These are phyloP conservation scores for Chrysolina americana DNA, from an alignment of 2,888 invertebrate species.

Conservation along the genomic window DNA sequence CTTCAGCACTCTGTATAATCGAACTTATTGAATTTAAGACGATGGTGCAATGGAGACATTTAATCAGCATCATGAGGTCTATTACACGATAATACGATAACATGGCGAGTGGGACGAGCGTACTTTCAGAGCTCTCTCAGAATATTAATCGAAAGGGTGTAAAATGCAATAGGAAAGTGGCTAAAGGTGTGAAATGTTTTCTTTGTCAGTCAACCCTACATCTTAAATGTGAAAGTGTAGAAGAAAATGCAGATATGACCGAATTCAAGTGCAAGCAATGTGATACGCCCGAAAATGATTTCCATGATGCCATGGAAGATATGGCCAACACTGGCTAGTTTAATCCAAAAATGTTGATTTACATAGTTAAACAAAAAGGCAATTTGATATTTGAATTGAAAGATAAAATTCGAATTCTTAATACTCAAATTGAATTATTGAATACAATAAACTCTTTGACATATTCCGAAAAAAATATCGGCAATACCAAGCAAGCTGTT, in stretches of 20 bases:
- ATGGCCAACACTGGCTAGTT: constrained; percentile 1
- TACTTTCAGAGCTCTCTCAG: neutral
- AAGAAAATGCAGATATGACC: neutral
- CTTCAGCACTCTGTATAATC: no score
- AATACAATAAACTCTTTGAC: neutral
- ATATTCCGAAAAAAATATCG: no score
- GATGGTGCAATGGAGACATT: no score
- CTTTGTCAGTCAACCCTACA: neutral
- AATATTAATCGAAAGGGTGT: neutral
- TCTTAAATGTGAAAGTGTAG: neutral
- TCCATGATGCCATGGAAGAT: constrained; percentile 6
- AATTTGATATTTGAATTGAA: neutral
- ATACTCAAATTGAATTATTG: neutral
- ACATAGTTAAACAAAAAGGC: constrained; percentile 9
- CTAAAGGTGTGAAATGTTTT: neutral
- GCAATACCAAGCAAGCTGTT: no score
- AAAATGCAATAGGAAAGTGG: neutral
- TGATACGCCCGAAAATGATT: neutral
- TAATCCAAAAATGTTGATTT: neutral
- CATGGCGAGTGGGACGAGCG: neutral
- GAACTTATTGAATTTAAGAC: no score
- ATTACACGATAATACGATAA: no score
- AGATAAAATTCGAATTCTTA: constrained; percentile 9
- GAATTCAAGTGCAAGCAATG: constrained; percentile 14
- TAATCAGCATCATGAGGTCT: no score